These are phyloP conservation scores for Tyrannus savana DNA, from an alignment of 2,113 vertebrate genomes.

Conservation along the genomic window DNA sequence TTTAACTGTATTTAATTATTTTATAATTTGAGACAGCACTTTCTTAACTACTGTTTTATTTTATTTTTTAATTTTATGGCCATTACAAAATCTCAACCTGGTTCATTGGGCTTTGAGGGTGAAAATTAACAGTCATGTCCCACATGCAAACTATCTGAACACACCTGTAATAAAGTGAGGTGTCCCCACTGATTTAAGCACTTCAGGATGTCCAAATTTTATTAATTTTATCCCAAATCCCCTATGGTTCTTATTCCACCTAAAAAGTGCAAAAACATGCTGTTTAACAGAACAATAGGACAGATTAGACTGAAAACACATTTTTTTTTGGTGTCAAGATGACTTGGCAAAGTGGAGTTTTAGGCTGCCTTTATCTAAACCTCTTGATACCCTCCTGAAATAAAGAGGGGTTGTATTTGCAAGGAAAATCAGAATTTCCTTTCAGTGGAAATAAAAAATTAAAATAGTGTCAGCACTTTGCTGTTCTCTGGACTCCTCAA, in stretches of 20 bases:
- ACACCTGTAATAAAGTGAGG: background rate
- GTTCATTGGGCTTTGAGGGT: background rate
- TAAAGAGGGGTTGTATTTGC: background rate
- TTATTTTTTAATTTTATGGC: background rate
- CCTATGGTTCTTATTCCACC: background rate
- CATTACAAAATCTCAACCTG: background rate
- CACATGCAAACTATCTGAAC: background rate
- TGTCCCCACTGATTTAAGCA: background rate
- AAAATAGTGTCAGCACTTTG: background rate
- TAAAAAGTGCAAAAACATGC: background rate
- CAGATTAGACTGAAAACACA: background rate
- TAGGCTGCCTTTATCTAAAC: background rate
- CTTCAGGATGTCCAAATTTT: background rate
- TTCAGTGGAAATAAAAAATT: background rate
- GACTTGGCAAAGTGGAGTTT: background rate
- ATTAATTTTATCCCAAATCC: background rate
- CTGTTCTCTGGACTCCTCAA: background rate
- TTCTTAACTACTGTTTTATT: background rate
- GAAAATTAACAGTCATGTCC: background rate
- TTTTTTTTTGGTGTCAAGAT: background rate
- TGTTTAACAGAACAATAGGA: background rate
- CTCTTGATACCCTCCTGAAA: background rate
- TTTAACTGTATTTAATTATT: conserved; percentile 58
- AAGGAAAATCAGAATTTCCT: background rate
- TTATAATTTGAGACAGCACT: conserved; percentile 29